These are phyloP conservation scores for Mesochorus sp. DNA, from an alignment of 2,888 invertebrate genomes.

Conservation along the genomic window DNA sequence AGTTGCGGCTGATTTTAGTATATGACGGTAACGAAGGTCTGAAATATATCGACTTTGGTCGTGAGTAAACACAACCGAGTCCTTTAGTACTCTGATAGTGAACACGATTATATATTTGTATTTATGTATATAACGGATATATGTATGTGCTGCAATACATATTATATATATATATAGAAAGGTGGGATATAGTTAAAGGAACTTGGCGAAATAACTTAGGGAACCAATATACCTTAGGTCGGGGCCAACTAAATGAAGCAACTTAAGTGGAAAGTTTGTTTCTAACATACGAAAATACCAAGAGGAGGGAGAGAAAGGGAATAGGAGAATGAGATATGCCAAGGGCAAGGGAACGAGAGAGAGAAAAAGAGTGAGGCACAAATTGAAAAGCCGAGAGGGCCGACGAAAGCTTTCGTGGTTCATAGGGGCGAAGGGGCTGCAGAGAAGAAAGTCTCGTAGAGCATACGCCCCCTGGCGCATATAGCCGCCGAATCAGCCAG, in stretches of 20 bases:
- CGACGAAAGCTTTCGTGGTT: slow-evolving; percentile 62
- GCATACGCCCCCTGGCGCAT: slow-evolving; percentile 16
- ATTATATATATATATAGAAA: slow-evolving; percentile 27
- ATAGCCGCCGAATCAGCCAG: slow-evolving; percentile 35
- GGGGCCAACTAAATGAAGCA: slow-evolving; percentile 76
- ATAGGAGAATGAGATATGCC: slow-evolving; percentile 17
- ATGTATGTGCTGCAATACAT: background rate
- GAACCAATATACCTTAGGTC: slow-evolving; percentile 71
- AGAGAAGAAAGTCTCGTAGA: slow-evolving; percentile 24
- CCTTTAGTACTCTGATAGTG: slow-evolving; percentile 63
- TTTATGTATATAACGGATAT: background rate
- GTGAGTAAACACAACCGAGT: slow-evolving; percentile 73
- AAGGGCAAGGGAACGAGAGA: too few species aligned
- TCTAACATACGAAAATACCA: slow-evolving; percentile 73
- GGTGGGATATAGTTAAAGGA: slow-evolving; percentile 46
- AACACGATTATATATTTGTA: slow-evolving; percentile 17
- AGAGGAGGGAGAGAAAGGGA: slow-evolving; percentile 6
- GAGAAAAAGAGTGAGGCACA: slow-evolving; percentile 54
- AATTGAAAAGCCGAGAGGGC: slow-evolving; percentile 72
- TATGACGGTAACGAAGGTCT: slow-evolving; percentile 56
- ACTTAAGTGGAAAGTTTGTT: slow-evolving; percentile 78
- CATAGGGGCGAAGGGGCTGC: background rate
- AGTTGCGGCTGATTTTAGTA: slow-evolving; percentile 44
- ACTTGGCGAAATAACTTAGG: slow-evolving; percentile 75
- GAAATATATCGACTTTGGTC: slow-evolving; percentile 70